Evolutionary conservation across 2,888 invertebrate species (phyloP).

Genomic region (Seira musarum): DNA sequence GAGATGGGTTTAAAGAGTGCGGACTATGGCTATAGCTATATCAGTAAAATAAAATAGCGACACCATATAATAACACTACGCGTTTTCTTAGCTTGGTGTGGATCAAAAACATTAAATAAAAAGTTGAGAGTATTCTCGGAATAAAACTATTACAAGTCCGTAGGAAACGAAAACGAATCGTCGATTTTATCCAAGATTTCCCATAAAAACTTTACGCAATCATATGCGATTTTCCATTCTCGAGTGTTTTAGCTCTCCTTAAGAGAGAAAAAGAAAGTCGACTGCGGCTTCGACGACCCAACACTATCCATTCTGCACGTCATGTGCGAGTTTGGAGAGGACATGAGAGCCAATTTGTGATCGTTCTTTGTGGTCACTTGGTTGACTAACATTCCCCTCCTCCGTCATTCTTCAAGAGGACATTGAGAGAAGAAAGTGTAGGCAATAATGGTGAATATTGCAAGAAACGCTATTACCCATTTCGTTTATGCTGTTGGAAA

Average conservation of each 20-base stretch:
- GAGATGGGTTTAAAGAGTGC: background rate
- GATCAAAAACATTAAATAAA: background rate
- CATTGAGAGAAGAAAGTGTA: slow-evolving; percentile 15
- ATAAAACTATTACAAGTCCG: background rate
- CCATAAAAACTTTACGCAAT: slow-evolving; percentile 15
- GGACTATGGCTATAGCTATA: background rate
- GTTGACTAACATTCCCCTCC: slow-evolving; percentile 30
- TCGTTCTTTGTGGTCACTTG: slow-evolving; percentile 51
- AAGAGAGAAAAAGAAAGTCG: background rate
- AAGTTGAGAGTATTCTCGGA: background rate
- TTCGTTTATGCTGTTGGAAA: slow-evolving; percentile 6
- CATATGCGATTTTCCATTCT: slow-evolving; percentile 4
- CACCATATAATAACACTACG: background rate
- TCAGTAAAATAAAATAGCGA: background rate
- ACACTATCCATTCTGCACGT: slow-evolving; percentile 20
- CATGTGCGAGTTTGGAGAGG: slow-evolving; percentile 43
- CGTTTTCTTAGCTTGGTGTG: background rate
- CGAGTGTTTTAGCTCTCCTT: background rate
- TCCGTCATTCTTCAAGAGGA: slow-evolving; percentile 23
- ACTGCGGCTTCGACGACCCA: background rate
- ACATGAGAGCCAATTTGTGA: slow-evolving; percentile 52
- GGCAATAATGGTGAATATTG: slow-evolving; percentile 33
- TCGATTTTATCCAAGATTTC: slow-evolving; percentile 21
- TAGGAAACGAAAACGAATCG: slow-evolving; percentile 21
- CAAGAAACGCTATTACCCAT: slow-evolving; percentile 18